Base-by-base conservation (phyloP, 92 coral and sea anemone genomes). In the Parazoanthus atlanticus region DNA sequence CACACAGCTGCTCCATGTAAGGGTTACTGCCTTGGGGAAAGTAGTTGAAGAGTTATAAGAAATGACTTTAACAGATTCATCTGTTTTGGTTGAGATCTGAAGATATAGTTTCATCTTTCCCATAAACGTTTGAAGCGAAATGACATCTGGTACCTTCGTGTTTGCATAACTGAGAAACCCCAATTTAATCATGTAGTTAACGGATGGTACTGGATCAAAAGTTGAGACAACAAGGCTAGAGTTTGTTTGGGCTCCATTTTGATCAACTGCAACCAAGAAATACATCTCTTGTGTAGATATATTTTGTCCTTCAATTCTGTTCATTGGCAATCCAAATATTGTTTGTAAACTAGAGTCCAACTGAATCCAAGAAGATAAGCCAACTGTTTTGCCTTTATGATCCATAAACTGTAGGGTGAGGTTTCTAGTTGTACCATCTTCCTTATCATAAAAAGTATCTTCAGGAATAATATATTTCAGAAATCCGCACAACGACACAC, bases 351-450 rank as follows among this genome's bases (percentile, higher is more conserved):
- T 83, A 10, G 67, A 64, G 21, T 85, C 89, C 38, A 90, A 78
- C 28, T 26, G 76, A 40, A 90, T 67, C 92, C 92, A 90, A 8
- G 89, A 86, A 43, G 56, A 47, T 30, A 28, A 69, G 58, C 56
- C 73, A 23, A 76, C 47, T 25, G 41, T 33, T 30, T 81, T 73
- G 16, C 76, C 82, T 1, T 75, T 30, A 82, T 75, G 66, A 34
- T 67, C 77, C 78, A 78, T 52, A 32, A 90, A 67, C 16, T 70
- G 47, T 41, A 90, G 79, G 47, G 80, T 78, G 34, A 90, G 43
- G 26, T 90, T 85, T 52, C 89, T 85, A 21, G 92, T 90, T 26
- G 88, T 76, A 0, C 92, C 92, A 33, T 90, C 92, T 52, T 90
- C 92, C 15, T 38, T 30, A 77, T 90, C 92, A 74, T 66, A 74